Percentiles rank a stretch among this genome's conserved stretches.
Conservation (phyloP, 2,888 invertebrate species). For the Aphodius granarius region DNA sequence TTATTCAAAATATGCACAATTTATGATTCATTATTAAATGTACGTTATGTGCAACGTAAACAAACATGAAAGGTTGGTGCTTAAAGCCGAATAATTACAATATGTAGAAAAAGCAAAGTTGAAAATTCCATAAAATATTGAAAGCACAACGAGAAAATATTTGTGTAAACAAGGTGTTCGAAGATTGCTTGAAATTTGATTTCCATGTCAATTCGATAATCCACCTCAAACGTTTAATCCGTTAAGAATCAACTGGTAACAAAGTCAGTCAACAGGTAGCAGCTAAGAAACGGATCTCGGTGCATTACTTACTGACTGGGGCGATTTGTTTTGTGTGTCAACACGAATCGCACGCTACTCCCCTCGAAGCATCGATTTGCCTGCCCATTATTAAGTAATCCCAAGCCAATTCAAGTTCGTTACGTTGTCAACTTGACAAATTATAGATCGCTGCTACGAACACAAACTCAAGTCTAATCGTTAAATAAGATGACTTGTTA, state of each 20-base stretch:
- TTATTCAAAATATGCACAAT: too few species aligned
- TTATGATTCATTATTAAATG: too few species aligned
- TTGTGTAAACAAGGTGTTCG: background rate
- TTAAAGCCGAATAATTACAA: too few species aligned
- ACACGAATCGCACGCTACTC: background rate
- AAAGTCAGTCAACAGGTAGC: background rate
- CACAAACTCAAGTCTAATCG: background rate
- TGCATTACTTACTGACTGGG: background rate
- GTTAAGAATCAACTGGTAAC: background rate
- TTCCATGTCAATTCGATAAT: background rate
- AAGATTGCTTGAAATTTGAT: background rate
- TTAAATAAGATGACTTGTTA: too few species aligned
- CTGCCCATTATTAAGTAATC: background rate
- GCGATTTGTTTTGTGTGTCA: background rate
- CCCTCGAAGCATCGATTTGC: background rate
- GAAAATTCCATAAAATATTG: background rate
- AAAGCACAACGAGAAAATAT: too few species aligned
- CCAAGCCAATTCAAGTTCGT: background rate
- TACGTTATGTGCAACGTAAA: too few species aligned
- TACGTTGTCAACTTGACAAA: background rate
- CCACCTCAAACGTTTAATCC: background rate
- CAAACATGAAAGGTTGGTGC: too few species aligned
- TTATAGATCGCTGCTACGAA: background rate
- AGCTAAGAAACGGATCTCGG: background rate
- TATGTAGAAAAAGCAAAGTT: background rate